Base-by-base conservation (phyloP, 2,888 invertebrate genomes). In the Chaitophorus viminalis region DNA sequence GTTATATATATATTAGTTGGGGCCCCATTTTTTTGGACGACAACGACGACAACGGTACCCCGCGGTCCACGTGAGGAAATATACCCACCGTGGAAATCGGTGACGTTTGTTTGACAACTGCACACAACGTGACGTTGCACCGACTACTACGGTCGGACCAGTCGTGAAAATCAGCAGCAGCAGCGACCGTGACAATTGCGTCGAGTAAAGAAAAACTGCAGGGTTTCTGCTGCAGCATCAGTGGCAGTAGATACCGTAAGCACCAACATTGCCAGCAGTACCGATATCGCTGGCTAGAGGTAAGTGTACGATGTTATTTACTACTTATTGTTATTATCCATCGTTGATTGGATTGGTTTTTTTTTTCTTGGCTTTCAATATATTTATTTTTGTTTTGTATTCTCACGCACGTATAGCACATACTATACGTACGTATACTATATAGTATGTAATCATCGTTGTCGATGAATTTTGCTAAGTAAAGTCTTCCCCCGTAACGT, bases 131-230 rank as follows among this genome's bases (percentile, higher is more conserved):
- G 14, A 14, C 29, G 68, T 8, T 21, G 54, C 29, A 29, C 70
- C 70, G 17, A 29, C 70, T n/a, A 14, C 17, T 21, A 70, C 70
- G 17, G 70, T 29, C 29, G 29, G 29, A 31, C 70, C 70, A 29
- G 31, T 25, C 60, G 60, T 60, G 17, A 70, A 70, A 17, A 70
- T 6, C 29, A 70, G 70, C 31, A 54, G 31, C 77, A 31, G 6
- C 11, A 46, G 17, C 29, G 77, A 77, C 77, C 77, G 77, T 77
- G 77, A 77, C 77, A 52, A 77, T 77, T 77, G 77, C 31, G 77
- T 11, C 52, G 31, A 52, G 25, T 31, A 54, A 54, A 52, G 54
- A 31, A 77, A 77, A 77, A 54, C 54, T 29, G 52, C 77, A 8
- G 52, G 52, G 25, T 29, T 4, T 29, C 14, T 17, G 70, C 70